These are phyloP conservation scores for Galerucella nymphaeae DNA, from an alignment of 2,888 invertebrate species.

Conservation along the genomic window DNA sequence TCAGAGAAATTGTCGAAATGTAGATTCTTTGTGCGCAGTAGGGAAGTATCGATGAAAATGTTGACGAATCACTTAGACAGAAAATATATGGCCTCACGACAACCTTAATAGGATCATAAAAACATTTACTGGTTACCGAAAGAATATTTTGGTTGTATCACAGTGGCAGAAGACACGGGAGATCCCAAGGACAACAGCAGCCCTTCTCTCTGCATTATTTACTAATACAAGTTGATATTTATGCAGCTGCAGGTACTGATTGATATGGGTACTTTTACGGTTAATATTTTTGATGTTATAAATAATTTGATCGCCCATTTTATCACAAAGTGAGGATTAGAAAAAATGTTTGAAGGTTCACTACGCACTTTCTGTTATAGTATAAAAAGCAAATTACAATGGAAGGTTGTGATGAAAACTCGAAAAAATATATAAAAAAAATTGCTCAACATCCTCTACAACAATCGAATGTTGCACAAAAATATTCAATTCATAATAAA, in stretches of 20 bases:
- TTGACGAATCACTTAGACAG: slow-evolving; percentile 42
- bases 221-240: background rate
- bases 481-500: slow-evolving; percentile 49
- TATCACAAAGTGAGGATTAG: too few species aligned
- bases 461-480: slow-evolving; percentile 40
- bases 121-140: slow-evolving; percentile 37
- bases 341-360: slow-evolving; percentile 9
- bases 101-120: slow-evolving; percentile 35
- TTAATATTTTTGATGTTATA: too few species aligned
- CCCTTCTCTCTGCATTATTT: slow-evolving; percentile 2
- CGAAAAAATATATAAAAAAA: slow-evolving; percentile 26
- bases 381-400: slow-evolving; percentile 11
- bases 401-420: slow-evolving; percentile 15
- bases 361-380: slow-evolving; percentile 9
- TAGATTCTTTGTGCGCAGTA: slow-evolving; percentile 22
- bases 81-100: slow-evolving; percentile 38
- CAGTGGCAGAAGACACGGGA: slow-evolving; percentile 15
- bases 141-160: slow-evolving; percentile 32
- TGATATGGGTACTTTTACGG: too few species aligned
- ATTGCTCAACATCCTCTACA: slow-evolving; percentile 34
- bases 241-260: too few species aligned
- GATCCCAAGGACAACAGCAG: background rate
- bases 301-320: too few species aligned
- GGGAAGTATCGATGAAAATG: slow-evolving; percentile 24
- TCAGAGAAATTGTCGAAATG: slow-evolving; percentile 25